Base-by-base conservation (phyloP, 2,113 vertebrate species). In the Typhlomys cinereus region DNA sequence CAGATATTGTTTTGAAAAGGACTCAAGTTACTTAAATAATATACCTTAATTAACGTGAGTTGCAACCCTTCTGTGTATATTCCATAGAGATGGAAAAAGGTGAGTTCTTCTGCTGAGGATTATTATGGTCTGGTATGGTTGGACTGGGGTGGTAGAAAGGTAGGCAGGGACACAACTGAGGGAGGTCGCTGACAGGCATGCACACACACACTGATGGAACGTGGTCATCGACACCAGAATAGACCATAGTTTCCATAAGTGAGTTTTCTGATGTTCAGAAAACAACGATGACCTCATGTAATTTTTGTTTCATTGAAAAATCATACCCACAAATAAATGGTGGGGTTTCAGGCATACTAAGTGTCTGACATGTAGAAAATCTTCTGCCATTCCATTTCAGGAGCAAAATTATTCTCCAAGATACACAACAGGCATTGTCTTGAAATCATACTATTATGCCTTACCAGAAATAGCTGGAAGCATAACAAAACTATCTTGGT, bases 391-490 rank as follows among this genome's bases (percentile, higher is more conserved):
- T 93, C 78, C 39, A 36, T 7, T 70, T 71, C 46, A 62, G 84
- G 83, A 73, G 36, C n/a, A 87, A 81, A 87, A n/a, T 44, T 41
- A 88, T 79, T 17, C 10, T 23, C 23, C 31, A 46, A 74, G 25
- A 70, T 82, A 31, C 34, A 36, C 39, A 61, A 69, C n/a, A 85
- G 54, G 41, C 25, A n/a, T 94, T 89, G n/a, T 87, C 82, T 64
- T 70, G 73, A 95, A 69, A 70, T n/a, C 44, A 85, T n/a, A 54
- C 27, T 31, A 9, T 57, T 64, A 91, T 0, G 9, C 57, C 57
- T 92, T 27, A 20, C 44, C 89, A 64, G 59, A 93, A 86, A 71
- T 71, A 89, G 81, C 84, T 85, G 70, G 57, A 62, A 89, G 91
- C 69, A 78, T 64, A 54, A 64, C 78, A 62, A 67, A 91, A 91